These are phyloP conservation scores for Channa maculata DNA, from an alignment of 2,113 vertebrate genomes.

Conservation along the genomic window DNA sequence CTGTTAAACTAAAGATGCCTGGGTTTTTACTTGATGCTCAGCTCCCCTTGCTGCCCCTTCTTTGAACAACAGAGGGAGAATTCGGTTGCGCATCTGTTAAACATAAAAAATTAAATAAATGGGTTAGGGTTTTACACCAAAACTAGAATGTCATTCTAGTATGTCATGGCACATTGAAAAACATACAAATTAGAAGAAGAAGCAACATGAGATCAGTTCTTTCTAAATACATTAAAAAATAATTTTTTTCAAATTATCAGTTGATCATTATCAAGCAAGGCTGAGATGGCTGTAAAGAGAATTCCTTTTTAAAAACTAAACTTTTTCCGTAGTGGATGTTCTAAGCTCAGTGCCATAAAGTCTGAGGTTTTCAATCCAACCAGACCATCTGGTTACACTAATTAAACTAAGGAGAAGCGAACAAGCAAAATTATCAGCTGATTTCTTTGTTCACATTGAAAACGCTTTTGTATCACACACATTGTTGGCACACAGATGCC, in stretches of 20 bases:
- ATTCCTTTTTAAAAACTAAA: too few relatives aligned
- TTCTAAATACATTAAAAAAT: too few relatives aligned
- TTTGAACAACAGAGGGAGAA: conserved; percentile 34
- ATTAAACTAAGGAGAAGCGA: conserved; percentile 1
- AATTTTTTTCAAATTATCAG: too few relatives aligned
- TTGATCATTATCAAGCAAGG: too few relatives aligned
- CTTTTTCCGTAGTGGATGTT: too few relatives aligned
- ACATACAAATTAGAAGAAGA: too few relatives aligned
- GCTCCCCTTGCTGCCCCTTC: neutral
- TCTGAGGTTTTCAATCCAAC: neutral
- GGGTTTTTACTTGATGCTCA: conserved; percentile 74
- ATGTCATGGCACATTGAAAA: too few relatives aligned
- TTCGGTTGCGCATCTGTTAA: conserved; percentile 34
- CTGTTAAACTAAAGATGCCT: conserved; percentile 65
- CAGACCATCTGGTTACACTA: neutral
- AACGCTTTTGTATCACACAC: conserved; percentile 14
- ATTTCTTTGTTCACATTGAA: conserved; percentile 17
- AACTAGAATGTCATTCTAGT: conserved; percentile 30
- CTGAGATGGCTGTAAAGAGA: too few relatives aligned
- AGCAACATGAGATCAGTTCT: too few relatives aligned
- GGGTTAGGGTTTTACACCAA: conserved; percentile 9
- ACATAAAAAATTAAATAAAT: conserved; percentile 8
- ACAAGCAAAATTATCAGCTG: neutral
- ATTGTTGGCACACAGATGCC: conserved; percentile 5
- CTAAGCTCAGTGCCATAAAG: too few relatives aligned